These are phyloP conservation scores for Phalacrocorax carbo DNA, from an alignment of 2,113 vertebrate species.

Conservation along the genomic window DNA sequence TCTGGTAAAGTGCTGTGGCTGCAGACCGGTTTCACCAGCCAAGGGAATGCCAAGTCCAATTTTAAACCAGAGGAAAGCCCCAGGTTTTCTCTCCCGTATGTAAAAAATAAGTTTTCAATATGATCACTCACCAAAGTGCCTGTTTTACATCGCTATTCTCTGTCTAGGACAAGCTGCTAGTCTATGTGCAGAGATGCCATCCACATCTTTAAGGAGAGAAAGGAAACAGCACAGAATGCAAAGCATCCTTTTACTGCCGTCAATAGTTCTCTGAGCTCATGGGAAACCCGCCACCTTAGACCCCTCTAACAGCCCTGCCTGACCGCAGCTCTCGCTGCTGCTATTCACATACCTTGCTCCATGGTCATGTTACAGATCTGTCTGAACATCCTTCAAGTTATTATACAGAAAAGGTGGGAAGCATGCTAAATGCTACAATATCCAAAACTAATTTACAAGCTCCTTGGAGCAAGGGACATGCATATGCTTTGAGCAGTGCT, in stretches of 20 bases:
- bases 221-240: background rate
- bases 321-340: background rate
- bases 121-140: background rate
- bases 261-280: background rate
- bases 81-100: background rate
- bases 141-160: background rate
- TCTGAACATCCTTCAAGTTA: background rate
- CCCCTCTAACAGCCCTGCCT: background rate
- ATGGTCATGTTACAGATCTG: background rate
- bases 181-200: accelerated
- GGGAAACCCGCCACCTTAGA: background rate
- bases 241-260: background rate
- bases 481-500: conserved; percentile 5
- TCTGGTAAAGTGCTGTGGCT: background rate
- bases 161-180: background rate
- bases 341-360: accelerated
- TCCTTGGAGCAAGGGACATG: background rate
- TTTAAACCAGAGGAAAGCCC: background rate
- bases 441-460: background rate
- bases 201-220: background rate
- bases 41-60: background rate
- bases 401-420: background rate
- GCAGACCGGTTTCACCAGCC: background rate
- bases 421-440: background rate
- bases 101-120: background rate